Conservation (phyloP, 1,140 invertebrate species). For the Choristoneura fumiferana region DNA sequence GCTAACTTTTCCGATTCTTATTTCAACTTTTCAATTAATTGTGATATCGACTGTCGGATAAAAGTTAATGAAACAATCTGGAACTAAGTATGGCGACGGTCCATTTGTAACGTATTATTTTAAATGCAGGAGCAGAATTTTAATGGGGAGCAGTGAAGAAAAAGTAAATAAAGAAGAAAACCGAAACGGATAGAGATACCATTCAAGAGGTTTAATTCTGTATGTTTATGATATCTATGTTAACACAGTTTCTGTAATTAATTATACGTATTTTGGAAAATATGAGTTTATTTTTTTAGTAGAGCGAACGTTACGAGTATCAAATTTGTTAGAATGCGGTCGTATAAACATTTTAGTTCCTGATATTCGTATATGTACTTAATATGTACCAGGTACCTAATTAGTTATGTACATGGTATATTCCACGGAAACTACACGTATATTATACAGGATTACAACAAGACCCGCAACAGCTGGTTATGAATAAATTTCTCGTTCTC, state of each 20-base stretch:
- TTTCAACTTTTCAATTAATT: slow-evolving; percentile 39
- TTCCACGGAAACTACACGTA: too few relatives aligned
- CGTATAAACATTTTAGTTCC: too few relatives aligned
- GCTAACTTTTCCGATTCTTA: slow-evolving; percentile 24
- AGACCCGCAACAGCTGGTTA: too few relatives aligned
- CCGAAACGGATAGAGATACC: not conserved
- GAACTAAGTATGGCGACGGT: slow-evolving; percentile 20
- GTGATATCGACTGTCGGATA: slow-evolving; percentile 36
- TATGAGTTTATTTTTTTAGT: not conserved
- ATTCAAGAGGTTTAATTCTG: not conserved
- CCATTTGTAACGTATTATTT: not conserved
- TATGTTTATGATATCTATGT: too few relatives aligned
- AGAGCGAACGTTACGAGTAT: too few relatives aligned
- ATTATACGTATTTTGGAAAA: not conserved
- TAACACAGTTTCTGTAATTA: too few relatives aligned
- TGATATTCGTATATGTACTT: too few relatives aligned
- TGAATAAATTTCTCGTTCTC: too few relatives aligned
- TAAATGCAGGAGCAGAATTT: slow-evolving; percentile 3
- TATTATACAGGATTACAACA: too few relatives aligned
- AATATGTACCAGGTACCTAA: too few relatives aligned
- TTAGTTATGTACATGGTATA: too few relatives aligned
- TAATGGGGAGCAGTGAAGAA: not conserved
- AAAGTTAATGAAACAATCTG: slow-evolving; percentile 33
- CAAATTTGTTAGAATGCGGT: too few relatives aligned
- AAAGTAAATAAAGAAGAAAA: not conserved